A percentile compares a stretch with the other conserved stretches of the same genome.
phyloP scores from a whole-genome alignment of 2,888 invertebrate genomes.

The Polyommatus iphigenia region DNA sequence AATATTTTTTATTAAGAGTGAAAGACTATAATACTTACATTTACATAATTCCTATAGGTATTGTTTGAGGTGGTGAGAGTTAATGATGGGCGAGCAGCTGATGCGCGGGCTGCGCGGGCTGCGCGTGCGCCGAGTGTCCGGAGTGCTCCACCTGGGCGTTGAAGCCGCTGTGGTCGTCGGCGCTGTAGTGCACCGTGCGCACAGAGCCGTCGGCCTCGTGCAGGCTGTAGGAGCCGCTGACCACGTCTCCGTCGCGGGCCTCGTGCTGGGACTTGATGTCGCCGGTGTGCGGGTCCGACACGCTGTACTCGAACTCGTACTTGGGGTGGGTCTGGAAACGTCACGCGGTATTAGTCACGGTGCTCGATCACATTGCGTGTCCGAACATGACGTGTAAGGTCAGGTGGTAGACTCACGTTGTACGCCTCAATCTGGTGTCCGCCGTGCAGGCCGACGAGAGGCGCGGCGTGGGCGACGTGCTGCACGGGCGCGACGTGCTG shows the following conservation, averaged over 20 bases:
- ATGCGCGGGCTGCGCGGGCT: constrained; percentile 60
- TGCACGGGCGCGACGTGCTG: constrained; percentile 28
- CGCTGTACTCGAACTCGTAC: constrained; percentile 76
- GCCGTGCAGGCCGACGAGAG: constrained; percentile 32
- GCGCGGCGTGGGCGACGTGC: constrained; percentile 38
- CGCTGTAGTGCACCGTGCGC: constrained; percentile 81
- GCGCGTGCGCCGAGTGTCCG: constrained; percentile 74
- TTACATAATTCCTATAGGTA: not conserved
- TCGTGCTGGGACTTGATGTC: constrained; percentile 81
- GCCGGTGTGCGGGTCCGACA: constrained; percentile 77
- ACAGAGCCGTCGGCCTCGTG: constrained; percentile 81
- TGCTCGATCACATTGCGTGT: constrained; percentile 44
- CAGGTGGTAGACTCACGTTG: constrained; percentile 48
- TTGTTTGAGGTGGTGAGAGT: constrained; percentile 25
- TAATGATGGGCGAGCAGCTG: constrained; percentile 37
- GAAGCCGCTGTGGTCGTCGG: constrained; percentile 80
- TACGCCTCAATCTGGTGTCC: constrained; percentile 50
- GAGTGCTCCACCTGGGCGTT: constrained; percentile 79
- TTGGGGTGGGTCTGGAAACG: constrained; percentile 65
- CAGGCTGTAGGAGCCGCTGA: constrained; percentile 82
- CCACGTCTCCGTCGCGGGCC: constrained; percentile 83
- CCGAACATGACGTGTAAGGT: not conserved
- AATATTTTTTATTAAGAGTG: no score
- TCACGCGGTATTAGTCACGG: constrained; percentile 31
- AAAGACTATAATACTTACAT: no score